Conservation (phyloP, 1,140 invertebrate genomes). For the Plectrocnemia conspersa region DNA sequence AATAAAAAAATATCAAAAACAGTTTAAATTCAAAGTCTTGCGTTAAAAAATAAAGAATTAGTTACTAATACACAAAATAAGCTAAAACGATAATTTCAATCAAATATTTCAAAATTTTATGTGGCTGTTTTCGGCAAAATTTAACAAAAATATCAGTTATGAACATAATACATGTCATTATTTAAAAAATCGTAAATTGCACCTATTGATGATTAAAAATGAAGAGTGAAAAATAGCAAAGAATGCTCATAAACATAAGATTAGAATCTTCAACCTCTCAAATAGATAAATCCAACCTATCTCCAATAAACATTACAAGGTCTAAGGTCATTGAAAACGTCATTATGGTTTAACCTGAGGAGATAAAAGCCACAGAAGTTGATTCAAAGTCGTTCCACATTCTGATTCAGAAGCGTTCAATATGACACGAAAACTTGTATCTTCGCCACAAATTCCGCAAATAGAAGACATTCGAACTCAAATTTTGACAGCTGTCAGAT, state of each 20-base stretch:
- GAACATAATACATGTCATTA: background rate
- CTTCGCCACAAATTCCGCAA: background rate
- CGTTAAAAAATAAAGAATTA: background rate
- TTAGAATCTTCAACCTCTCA: background rate
- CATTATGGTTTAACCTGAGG: background rate
- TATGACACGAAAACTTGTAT: background rate
- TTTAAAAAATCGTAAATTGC: too few species aligned
- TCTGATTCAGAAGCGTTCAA: background rate
- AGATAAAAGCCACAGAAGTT: background rate
- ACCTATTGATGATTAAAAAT: too few species aligned
- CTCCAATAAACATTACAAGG: background rate
- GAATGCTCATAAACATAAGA: too few species aligned
- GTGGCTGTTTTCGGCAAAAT: background rate
- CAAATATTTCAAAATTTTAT: background rate
- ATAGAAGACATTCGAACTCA: background rate
- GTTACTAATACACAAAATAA: background rate
- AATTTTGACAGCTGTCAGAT: too few species aligned
- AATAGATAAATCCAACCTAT: background rate
- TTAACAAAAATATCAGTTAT: background rate
- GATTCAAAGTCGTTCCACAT: background rate
- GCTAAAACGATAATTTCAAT: background rate
- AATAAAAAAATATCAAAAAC: background rate
- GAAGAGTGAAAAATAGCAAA: too few species aligned
- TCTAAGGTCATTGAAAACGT: background rate
- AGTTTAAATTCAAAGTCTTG: background rate